These are phyloP conservation scores for Cephus runcator DNA, from an alignment of 2,888 invertebrate species.

Conservation along the genomic window DNA sequence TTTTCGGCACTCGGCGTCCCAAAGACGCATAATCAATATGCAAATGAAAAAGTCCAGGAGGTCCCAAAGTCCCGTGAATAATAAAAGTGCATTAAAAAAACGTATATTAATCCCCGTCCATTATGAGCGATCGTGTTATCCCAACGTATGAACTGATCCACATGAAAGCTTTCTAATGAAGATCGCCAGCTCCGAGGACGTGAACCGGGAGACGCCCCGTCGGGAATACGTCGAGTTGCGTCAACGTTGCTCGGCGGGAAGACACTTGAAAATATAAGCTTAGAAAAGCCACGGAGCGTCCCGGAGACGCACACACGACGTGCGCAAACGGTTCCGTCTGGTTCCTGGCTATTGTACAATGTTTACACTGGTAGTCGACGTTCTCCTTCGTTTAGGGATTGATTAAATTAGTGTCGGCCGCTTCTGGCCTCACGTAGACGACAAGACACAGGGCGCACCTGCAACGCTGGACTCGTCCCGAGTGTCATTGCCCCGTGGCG, in stretches of 20 bases:
- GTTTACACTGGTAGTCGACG: background rate
- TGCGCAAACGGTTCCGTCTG: slow-evolving; percentile 7
- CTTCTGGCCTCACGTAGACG: slow-evolving; percentile 29
- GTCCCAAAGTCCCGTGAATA: background rate
- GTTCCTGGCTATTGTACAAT: background rate
- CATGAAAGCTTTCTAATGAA: background rate
- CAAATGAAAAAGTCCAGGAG: background rate
- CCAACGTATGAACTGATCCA: background rate
- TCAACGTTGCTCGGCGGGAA: background rate
- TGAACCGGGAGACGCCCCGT: background rate
- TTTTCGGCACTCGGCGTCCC: background rate
- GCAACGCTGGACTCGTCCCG: slow-evolving; percentile 21
- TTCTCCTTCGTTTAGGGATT: slow-evolving; percentile 32
- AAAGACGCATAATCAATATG: background rate
- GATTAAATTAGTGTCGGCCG: slow-evolving; percentile 50
- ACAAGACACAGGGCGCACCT: slow-evolving; percentile 11
- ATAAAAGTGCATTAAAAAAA: background rate
- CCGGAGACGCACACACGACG: background rate
- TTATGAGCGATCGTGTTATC: background rate
- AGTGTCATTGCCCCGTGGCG: slow-evolving; percentile 51
- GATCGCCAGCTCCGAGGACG: background rate
- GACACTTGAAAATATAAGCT: background rate
- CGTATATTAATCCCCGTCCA: background rate
- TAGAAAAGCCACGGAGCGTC: background rate
- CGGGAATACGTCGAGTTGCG: background rate